Evolutionary conservation across 1,140 invertebrate genomes (phyloP).

Genomic region (Himalopsyche phryganea): DNA sequence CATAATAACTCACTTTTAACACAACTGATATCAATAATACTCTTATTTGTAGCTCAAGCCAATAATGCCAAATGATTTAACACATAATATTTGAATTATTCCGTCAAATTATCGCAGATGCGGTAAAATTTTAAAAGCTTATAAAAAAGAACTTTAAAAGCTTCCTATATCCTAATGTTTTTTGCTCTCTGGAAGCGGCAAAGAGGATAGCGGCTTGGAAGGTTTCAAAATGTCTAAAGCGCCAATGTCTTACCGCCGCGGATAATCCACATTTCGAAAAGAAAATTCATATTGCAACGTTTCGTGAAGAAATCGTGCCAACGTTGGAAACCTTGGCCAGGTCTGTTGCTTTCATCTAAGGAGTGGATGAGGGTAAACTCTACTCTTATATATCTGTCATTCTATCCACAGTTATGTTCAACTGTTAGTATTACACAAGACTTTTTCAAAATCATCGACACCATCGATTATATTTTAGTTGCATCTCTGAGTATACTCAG

Average conservation of each 20-base stretch:
- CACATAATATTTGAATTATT: no score
- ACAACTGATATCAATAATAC: no score
- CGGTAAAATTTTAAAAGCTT: no score
- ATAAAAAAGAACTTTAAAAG: not conserved
- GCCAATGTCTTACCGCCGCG: not conserved
- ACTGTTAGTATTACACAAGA: constrained; percentile 18
- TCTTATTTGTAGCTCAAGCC: no score
- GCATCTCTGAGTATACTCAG: not conserved
- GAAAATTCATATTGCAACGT: no score
- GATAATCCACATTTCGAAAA: not conserved
- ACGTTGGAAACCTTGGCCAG: not conserved
- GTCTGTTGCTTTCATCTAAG: constrained; percentile 1
- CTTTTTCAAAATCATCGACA: no score
- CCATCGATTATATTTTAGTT: not conserved
- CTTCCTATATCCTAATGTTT: constrained; percentile 11
- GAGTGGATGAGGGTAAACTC: constrained; percentile 31
- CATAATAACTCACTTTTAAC: no score
- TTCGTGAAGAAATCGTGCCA: not conserved
- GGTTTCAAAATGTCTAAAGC: constrained; percentile 10
- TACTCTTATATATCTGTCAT: constrained; percentile 33
- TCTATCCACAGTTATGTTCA: constrained; percentile 28
- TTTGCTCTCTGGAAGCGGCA: constrained; percentile 22
- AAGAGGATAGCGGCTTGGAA: constrained; percentile 17
- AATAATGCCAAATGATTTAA: no score
- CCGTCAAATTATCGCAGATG: no score